A percentile compares a stretch with the other conserved stretches of the same genome.
Conservation (phyloP, 2,797 vertebrate genomes). For the Lemur catta region DNA sequence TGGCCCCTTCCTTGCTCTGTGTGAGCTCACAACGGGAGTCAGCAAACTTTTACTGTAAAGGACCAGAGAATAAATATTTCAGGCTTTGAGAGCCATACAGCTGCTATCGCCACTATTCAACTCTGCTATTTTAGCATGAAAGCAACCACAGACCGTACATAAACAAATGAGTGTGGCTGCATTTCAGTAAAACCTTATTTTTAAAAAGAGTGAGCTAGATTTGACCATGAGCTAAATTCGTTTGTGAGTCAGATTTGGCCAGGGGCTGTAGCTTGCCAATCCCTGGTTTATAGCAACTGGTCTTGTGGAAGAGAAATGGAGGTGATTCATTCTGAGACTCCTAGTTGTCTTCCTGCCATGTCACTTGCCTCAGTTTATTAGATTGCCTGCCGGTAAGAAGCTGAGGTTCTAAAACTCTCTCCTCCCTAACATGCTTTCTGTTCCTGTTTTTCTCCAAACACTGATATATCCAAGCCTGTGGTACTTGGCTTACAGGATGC, state of each 20-base stretch:
- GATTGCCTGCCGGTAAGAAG: neutral
- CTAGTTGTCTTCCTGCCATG: neutral
- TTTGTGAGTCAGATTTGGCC: conserved; percentile 4
- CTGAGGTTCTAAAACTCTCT: conserved; percentile 5
- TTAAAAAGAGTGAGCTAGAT: neutral
- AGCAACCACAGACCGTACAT: neutral
- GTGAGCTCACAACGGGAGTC: neutral
- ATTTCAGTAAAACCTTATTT: conserved; percentile 22
- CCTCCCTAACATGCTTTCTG: neutral
- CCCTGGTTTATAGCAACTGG: neutral
- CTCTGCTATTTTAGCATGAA: neutral
- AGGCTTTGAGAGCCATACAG: neutral
- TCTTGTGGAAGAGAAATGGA: neutral
- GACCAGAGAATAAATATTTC: neutral
- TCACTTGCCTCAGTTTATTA: neutral
- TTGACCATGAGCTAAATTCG: neutral
- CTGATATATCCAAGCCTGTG: neutral
- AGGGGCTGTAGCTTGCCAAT: neutral
- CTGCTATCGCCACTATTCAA: neutral
- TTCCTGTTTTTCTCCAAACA: neutral
- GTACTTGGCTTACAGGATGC: neutral
- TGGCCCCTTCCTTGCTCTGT: neutral
- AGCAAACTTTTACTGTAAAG: neutral
- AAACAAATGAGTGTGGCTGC: neutral
- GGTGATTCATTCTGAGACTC: neutral